phyloP scores from a whole-genome alignment of 1,140 invertebrate genomes.

The Cylas formicarius region DNA sequence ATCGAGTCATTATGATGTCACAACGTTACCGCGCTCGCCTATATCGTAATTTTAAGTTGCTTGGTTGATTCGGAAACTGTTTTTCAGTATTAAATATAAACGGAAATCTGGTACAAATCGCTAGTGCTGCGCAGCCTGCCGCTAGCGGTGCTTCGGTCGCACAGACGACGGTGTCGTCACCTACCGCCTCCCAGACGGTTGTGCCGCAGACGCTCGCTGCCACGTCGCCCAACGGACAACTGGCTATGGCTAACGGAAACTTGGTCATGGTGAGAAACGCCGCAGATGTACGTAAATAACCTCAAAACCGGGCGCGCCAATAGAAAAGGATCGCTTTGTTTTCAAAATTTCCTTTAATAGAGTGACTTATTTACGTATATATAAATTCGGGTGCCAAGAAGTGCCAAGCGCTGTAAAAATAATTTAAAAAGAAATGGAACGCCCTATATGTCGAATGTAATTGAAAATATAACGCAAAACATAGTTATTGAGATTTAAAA shows the following conservation, averaged over 20 bases:
- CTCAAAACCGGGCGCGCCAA: too few species aligned
- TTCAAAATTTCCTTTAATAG: too few species aligned
- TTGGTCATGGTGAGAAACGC: conserved; percentile 58
- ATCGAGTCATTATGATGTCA: too few species aligned
- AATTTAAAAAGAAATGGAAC: conserved; percentile 2
- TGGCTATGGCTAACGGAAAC: conserved; percentile 50
- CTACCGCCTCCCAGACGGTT: conserved; percentile 31
- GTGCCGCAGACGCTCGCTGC: conserved; percentile 34
- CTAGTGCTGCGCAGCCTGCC: conserved; percentile 39
- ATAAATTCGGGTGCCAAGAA: too few species aligned
- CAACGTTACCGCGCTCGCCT: too few species aligned
- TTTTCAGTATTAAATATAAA: conserved; percentile 62
- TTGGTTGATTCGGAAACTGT: conserved; percentile 13
- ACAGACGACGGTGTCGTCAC: conserved; percentile 39
- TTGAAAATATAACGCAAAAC: too few species aligned
- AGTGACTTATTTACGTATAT: too few species aligned
- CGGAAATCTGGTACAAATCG: conserved; percentile 64
- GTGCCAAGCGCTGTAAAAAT: too few species aligned
- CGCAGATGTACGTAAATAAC: conserved; percentile 35
- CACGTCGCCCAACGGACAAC: conserved; percentile 31
- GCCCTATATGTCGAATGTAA: neutral
- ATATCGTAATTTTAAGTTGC: neutral
- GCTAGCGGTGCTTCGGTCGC: conserved; percentile 38
- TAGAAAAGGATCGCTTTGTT: too few species aligned
- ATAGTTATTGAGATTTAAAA: too few species aligned